These are phyloP conservation scores for Scortum barcoo DNA, from an alignment of 2,113 vertebrate species.

Conservation along the genomic window DNA sequence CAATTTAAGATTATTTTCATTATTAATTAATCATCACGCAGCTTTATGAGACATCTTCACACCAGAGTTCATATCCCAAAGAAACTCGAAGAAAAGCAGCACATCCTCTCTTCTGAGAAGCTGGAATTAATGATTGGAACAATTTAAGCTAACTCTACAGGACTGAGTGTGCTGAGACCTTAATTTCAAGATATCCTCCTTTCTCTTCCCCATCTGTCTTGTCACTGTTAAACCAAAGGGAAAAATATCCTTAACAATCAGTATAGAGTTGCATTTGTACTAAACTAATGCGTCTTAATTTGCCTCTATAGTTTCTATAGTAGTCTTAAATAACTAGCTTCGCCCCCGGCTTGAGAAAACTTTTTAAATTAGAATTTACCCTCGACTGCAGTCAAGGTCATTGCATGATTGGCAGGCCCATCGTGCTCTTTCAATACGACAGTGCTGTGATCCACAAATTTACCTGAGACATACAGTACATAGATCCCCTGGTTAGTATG, in stretches of 20 bases:
- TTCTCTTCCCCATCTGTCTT: not conserved
- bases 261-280: not conserved
- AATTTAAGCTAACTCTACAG: not conserved
- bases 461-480: constrained; percentile 27
- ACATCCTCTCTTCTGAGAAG: no score
- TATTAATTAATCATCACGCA: no score
- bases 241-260: constrained; percentile 17
- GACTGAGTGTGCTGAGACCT: not conserved
- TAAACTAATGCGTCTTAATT: constrained; percentile 15
- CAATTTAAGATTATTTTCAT: no score
- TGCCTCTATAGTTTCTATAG: constrained; percentile 6
- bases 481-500: constrained; percentile 58
- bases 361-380: constrained; percentile 39
- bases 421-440: constrained; percentile 29
- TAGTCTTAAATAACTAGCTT: constrained; percentile 26
- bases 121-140: no score
- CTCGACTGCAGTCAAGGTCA: constrained; percentile 60
- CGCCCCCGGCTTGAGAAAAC: constrained; percentile 13
- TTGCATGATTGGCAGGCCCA: constrained; percentile 33
- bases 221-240: constrained; percentile 8
- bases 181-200: not conserved
- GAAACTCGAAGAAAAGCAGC: not conserved
- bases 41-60: no score
- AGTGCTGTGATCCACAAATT: constrained; percentile 39
- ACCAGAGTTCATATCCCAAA: not conserved